Evolutionary conservation across 1,140 invertebrate genomes (phyloP).

Genomic region (Conopomorpha cramerella): DNA sequence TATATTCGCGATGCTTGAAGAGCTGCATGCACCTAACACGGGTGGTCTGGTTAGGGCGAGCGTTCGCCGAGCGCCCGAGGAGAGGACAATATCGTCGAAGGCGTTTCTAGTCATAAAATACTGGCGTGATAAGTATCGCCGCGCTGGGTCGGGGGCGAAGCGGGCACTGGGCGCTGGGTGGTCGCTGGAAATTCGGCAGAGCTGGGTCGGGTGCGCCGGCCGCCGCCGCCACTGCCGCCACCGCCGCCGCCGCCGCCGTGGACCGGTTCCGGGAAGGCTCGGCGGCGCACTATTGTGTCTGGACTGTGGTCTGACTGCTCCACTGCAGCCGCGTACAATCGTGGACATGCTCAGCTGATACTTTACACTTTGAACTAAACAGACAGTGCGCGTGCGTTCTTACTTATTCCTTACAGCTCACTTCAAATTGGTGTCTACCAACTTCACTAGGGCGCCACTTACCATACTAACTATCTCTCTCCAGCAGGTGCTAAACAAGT

Average conservation of each 20-base stretch:
- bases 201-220: too few species aligned
- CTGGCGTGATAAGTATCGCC: conserved; percentile 39
- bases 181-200: conserved; percentile 48
- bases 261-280: conserved; percentile 44
- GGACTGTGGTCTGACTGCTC: conserved; percentile 43
- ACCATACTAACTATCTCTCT: too few species aligned
- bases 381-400: neutral
- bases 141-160: neutral
- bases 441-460: too few species aligned
- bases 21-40: conserved; percentile 16
- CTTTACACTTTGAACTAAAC: neutral
- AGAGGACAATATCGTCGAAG: conserved; percentile 16
- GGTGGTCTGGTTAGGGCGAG: conserved; percentile 21
- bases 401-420: neutral
- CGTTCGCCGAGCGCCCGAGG: conserved; percentile 9
- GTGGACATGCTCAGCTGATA: neutral
- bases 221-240: too few species aligned
- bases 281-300: conserved; percentile 8
- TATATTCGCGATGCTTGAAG: too few species aligned
- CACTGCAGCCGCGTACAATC: conserved; percentile 30
- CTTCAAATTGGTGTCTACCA: neutral
- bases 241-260: too few species aligned
- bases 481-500: too few species aligned
- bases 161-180: conserved; percentile 29
- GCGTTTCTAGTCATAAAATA: conserved; percentile 43